Evolutionary conservation across 2,888 invertebrate species (phyloP), one percentile per base, ranked within the genome.

Genomic region (Cantharis lateralis): DNA sequence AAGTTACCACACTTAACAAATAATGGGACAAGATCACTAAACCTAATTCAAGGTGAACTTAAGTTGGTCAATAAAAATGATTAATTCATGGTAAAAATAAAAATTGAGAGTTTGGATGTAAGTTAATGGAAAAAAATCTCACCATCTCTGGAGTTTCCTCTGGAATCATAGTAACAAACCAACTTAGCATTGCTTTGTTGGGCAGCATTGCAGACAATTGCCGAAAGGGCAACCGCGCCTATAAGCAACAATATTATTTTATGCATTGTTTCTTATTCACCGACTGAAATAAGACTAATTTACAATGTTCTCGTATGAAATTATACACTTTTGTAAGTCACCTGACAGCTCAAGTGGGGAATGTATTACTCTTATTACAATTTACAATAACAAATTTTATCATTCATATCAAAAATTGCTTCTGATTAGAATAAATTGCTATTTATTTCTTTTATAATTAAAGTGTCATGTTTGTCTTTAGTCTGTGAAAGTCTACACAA

Each of bases 111-210:
- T 48, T 48, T 48, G n/a, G 7, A 48, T 48, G 7, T 48, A n/a
- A n/a, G n/a, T 48, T 48, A 7, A 48, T 13, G n/a, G n/a, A 75
- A 72, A 72, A 16, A 61, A 69, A 62, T 62, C 78, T 91, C 89
- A 94, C 94, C 93, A 89, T 91, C 90, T 85, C 94, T 90, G 84
- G 91, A 90, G 86, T 90, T 91, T 81, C 94, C 92, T 86, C 90
- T 92, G 87, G 93, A 92, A 87, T 94, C 92, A 88, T 93, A 94
- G 87, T 92, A 94, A 86, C 94, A 94, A 83, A 94, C 89, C 69
- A 94, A 91, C 88, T 93, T 94, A 84, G 87, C 88, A 76, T 90
- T 90, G 24, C 89, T 26, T 68, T 24, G 48, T 16, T 66, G 69
- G 62, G 76, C 75, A 64, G 64, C 73, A 79, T 70, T 73, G 20